Evolutionary conservation across 1,140 invertebrate genomes (phyloP).

Genomic region (Meloidogyne chitwoodi): DNA sequence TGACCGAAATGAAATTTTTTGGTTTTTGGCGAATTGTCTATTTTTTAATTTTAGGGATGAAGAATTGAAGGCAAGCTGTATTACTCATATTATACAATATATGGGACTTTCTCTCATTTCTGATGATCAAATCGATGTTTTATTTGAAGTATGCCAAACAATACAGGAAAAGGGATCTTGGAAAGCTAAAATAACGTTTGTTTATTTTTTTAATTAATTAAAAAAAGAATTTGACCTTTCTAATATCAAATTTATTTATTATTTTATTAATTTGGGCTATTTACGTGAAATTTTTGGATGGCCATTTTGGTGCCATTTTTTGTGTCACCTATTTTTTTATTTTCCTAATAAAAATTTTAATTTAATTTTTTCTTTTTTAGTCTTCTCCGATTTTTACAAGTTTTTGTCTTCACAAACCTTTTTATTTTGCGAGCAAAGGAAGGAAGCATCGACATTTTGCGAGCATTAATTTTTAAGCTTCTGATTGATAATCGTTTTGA

Average conservation of each 20-base stretch:
- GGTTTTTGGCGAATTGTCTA: too few species aligned
- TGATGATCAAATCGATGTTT: not conserved
- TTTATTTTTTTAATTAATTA: not conserved
- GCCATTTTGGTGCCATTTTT: too few species aligned
- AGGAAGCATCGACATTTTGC: constrained; percentile 61
- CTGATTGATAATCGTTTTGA: constrained; percentile 54
- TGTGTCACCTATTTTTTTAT: too few species aligned
- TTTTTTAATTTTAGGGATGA: constrained; percentile 68
- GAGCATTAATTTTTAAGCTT: constrained; percentile 46
- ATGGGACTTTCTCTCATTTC: not conserved
- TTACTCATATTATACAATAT: constrained; percentile 66
- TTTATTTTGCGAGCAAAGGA: constrained; percentile 68
- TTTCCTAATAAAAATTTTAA: too few species aligned
- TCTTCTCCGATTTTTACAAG: constrained; percentile 74
- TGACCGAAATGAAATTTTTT: not conserved
- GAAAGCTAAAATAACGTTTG: constrained; percentile 10
- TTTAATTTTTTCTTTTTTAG: constrained; percentile 48
- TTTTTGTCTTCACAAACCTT: constrained; percentile 78
- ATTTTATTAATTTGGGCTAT: not conserved
- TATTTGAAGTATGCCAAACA: constrained; percentile 2
- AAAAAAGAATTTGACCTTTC: too few species aligned
- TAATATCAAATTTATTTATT: not conserved
- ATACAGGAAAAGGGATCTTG: not conserved
- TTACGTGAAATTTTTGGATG: not conserved
- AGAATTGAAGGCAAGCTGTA: constrained; percentile 72